Conservation (phyloP, 2,888 invertebrate genomes). For the Heliothis peltigera region DNA sequence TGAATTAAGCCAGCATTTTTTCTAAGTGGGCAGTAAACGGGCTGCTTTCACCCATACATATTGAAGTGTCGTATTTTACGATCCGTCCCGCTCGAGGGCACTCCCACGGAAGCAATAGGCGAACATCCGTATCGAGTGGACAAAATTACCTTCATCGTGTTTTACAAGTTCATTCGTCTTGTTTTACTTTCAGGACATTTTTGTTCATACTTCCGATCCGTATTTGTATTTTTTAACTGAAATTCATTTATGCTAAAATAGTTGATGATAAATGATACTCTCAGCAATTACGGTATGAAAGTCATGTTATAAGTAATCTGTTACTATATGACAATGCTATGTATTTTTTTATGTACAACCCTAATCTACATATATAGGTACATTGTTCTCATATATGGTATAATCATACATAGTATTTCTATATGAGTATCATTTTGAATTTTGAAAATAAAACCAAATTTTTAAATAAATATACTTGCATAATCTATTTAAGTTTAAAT, state of each 20-base stretch:
- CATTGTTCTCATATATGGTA: too few species aligned
- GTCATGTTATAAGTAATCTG: too few species aligned
- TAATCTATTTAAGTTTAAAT: conserved; percentile 8
- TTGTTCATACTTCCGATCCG: background rate
- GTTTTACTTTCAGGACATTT: conserved; percentile 52
- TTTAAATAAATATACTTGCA: background rate
- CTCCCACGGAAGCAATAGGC: conserved; percentile 73
- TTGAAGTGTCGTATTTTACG: conserved; percentile 88
- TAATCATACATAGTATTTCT: too few species aligned
- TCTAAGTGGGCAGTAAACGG: conserved; percentile 87
- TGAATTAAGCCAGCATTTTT: conserved; percentile 89
- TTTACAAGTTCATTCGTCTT: conserved; percentile 74
- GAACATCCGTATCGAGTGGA: conserved; percentile 83
- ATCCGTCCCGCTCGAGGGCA: conserved; percentile 83
- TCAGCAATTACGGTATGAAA: too few species aligned
- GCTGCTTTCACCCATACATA: conserved; percentile 82
- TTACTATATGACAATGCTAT: too few species aligned
- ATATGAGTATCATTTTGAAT: too few species aligned
- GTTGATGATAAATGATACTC: too few species aligned
- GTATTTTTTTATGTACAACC: too few species aligned
- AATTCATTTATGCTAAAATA: too few species aligned
- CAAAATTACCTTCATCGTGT: conserved; percentile 82
- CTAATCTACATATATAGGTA: too few species aligned
- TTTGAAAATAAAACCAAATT: background rate
- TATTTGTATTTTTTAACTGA: too few species aligned